phyloP scores from a whole-genome alignment of 2,888 invertebrate species.

The Brachypterus glaber region DNA sequence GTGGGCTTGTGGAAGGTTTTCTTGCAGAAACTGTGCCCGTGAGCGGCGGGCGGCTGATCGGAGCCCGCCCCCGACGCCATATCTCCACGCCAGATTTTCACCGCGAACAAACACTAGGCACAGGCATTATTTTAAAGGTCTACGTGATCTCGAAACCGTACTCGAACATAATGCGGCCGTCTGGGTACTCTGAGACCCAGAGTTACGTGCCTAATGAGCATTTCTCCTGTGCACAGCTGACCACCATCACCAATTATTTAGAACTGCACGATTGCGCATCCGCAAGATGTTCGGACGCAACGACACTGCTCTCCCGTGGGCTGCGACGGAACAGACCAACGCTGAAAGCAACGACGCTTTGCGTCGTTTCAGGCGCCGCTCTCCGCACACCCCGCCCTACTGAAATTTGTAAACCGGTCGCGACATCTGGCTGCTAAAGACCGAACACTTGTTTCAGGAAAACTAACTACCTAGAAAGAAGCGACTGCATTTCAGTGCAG shows the following conservation, averaged over 20 bases:
- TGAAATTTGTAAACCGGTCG: too few relatives aligned
- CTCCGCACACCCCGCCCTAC: conserved; percentile 27
- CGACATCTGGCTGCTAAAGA: too few relatives aligned
- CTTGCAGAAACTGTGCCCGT: conserved; percentile 98
- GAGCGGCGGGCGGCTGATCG: conserved; percentile 50
- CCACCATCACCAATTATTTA: conserved; percentile 38
- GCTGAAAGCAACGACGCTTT: conserved; percentile 14
- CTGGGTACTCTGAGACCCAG: conserved; percentile 35
- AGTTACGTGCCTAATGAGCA: conserved; percentile 40
- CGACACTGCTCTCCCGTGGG: conserved; percentile 14
- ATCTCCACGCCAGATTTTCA: conserved; percentile 53
- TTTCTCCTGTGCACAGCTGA: conserved; percentile 38
- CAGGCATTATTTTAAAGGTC: conserved; percentile 45
- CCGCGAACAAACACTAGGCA: conserved; percentile 44
- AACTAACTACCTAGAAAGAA: too few relatives aligned
- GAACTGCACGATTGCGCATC: conserved; percentile 31
- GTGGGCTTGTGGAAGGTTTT: conserved; percentile 99
- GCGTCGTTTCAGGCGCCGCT: conserved; percentile 29
- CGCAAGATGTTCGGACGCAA: conserved; percentile 31
- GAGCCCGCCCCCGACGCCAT: conserved; percentile 47
- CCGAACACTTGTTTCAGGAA: too few relatives aligned
- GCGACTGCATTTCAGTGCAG: too few relatives aligned
- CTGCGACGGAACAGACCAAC: not conserved
- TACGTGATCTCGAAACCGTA: conserved; percentile 51
- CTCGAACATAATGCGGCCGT: conserved; percentile 43